A percentile compares a stretch with the other conserved stretches of the same genome.
Conservation (phyloP, 2,888 invertebrate genomes). For the Pachycephus smyrnensis region DNA sequence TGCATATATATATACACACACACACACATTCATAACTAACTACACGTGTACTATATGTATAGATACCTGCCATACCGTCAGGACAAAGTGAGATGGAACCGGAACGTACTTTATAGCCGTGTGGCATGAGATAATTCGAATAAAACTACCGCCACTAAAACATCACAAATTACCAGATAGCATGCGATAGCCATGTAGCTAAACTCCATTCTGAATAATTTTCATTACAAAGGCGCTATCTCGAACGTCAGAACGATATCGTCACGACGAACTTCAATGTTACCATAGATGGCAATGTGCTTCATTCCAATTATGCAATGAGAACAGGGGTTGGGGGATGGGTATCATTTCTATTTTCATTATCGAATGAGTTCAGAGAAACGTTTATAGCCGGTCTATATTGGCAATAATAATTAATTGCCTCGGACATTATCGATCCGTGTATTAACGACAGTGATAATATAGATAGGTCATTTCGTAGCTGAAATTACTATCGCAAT, state of each 20-base stretch:
- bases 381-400: neutral
- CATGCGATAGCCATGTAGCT: conserved; percentile 16
- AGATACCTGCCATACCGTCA: neutral
- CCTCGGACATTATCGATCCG: neutral
- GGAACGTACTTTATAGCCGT: neutral
- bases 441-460: neutral
- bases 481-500: neutral
- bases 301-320: conserved; percentile 8
- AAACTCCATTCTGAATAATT: neutral
- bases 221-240: neutral
- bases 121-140: conserved; percentile 1
- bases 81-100: neutral
- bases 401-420: neutral
- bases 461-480: neutral
- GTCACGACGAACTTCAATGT: neutral
- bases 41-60: neutral
- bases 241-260: neutral
- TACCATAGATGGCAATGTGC: neutral
- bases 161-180: conserved; percentile 17
- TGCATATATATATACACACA: neutral
- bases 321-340: neutral
- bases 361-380: neutral
- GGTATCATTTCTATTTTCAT: conserved; percentile 3
- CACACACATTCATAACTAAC: neutral
- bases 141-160: conserved; percentile 19